Percentiles rank a stretch among this genome's conserved stretches.
phyloP scores from a whole-genome alignment of 2,888 invertebrate species.

The Pandemis corylana region DNA sequence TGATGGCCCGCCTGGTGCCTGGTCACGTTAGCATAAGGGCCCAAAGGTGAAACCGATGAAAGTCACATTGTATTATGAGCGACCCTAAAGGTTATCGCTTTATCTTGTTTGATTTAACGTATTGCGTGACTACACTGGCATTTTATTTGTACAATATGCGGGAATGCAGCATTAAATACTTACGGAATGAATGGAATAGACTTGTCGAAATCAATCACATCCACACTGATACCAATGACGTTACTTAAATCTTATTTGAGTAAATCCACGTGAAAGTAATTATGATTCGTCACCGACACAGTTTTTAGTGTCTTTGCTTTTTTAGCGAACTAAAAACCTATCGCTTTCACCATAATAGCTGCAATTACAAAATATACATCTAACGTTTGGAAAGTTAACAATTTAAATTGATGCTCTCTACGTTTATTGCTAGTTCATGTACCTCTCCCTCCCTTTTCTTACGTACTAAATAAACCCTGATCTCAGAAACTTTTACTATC shows the following conservation, averaged over 20 bases:
- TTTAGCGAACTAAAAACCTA: slow-evolving; percentile 2
- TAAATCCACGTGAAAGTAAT: not conserved
- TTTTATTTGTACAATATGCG: slow-evolving; percentile 32
- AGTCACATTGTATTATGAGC: slow-evolving; percentile 39
- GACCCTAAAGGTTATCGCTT: slow-evolving; percentile 41
- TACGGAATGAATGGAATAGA: slow-evolving; percentile 4
- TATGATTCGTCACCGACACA: not conserved
- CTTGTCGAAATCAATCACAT: slow-evolving; percentile 18
- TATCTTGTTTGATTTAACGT: slow-evolving; percentile 40
- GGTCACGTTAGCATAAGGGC: slow-evolving; percentile 31
- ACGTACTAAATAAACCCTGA: not conserved
- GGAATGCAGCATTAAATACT: slow-evolving; percentile 23
- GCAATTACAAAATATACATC: slow-evolving; percentile 14
- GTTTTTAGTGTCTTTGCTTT: not conserved
- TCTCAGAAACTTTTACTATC: not conserved
- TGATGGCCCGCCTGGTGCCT: slow-evolving; percentile 21
- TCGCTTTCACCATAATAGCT: slow-evolving; percentile 33
- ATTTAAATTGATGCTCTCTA: slow-evolving; percentile 13
- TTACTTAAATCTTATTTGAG: not conserved
- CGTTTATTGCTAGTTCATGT: slow-evolving; percentile 2
- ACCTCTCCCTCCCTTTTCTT: not conserved
- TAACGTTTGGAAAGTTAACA: slow-evolving; percentile 27
- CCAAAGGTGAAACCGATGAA: slow-evolving; percentile 41
- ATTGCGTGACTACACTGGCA: slow-evolving; percentile 37
- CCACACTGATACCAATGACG: not conserved